Evolutionary conservation across 2,888 invertebrate species (phyloP).

Genomic region (Dascillus cervinus): DNA sequence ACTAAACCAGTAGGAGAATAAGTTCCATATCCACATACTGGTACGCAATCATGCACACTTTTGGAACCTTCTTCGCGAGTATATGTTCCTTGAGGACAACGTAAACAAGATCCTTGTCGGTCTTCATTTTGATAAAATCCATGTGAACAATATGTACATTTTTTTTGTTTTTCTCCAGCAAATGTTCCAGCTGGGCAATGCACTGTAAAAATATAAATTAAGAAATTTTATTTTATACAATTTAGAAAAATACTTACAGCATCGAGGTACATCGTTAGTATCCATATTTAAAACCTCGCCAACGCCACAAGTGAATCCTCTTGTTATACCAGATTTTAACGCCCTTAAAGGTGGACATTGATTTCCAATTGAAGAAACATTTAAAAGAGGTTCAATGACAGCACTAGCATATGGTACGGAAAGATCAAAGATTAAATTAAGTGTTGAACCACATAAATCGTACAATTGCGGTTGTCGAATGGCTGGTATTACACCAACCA

Average conservation of each 20-base stretch:
- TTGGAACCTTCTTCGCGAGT: constrained; percentile 88
- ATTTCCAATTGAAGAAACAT: constrained; percentile 83
- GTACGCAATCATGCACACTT: constrained; percentile 76
- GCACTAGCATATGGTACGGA: constrained; percentile 89
- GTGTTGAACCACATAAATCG: constrained; percentile 88
- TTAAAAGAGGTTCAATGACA: constrained; percentile 80
- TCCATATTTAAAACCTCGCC: constrained; percentile 94
- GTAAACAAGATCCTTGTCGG: constrained; percentile 80
- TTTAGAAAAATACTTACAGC: constrained; percentile 58
- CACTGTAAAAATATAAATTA: constrained; percentile 50
- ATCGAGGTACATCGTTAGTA: constrained; percentile 83
- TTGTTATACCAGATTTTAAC: constrained; percentile 70
- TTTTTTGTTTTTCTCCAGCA: constrained; percentile 82
- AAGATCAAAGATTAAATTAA: constrained; percentile 88
- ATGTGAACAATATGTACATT: constrained; percentile 83
- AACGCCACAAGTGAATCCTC: constrained; percentile 88
- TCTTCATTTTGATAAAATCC: constrained; percentile 92
- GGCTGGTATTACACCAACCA: constrained; percentile 79
- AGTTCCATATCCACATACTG: constrained; percentile 93
- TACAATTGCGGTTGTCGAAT: constrained; percentile 87
- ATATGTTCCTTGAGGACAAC: constrained; percentile 89
- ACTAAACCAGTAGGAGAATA: constrained; percentile 91
- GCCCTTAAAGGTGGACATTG: constrained; percentile 89
- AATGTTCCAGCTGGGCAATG: constrained; percentile 97
- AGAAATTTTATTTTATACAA: constrained; percentile 1